A percentile compares a stretch with the other conserved stretches of the same genome.
These are phyloP conservation scores for Laodelphax striatellus DNA, from an alignment of 1,140 invertebrate genomes.

Conservation along the genomic window DNA sequence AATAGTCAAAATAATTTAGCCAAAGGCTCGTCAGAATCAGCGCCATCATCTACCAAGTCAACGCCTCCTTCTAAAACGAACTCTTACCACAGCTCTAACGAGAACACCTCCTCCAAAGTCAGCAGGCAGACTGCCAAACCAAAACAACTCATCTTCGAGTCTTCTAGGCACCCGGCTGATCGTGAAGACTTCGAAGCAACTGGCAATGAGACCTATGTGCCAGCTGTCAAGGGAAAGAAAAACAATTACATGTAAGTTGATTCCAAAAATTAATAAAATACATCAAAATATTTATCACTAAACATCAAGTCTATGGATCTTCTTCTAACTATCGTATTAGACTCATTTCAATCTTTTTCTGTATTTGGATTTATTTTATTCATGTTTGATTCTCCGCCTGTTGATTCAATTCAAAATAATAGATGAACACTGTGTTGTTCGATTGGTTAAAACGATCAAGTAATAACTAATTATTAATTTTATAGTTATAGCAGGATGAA, in stretches of 20 bases:
- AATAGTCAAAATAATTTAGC: constrained; percentile 3
- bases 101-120: neutral
- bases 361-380: neutral
- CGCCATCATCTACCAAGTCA: constrained; percentile 8
- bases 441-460: too few relatives aligned
- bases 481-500: too few relatives aligned
- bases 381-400: neutral
- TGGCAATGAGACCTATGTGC: constrained; percentile 44
- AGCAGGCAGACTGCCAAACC: neutral
- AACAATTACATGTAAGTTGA: constrained; percentile 23
- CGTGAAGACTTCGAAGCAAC: constrained; percentile 56
- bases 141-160: constrained; percentile 40
- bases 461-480: too few relatives aligned
- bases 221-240: constrained; percentile 40
- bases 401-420: neutral
- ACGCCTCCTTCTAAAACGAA: neutral
- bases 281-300: too few relatives aligned
- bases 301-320: neutral
- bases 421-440: too few relatives aligned
- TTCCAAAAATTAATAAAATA: neutral
- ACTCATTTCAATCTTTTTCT: too few relatives aligned
- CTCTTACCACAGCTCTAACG: neutral
- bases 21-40: too few relatives aligned
- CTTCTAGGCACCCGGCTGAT: constrained; percentile 48
- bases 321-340: too few relatives aligned